Evolutionary conservation across 2,888 invertebrate species (phyloP).

Genomic region (Palloptera scutellata): DNA sequence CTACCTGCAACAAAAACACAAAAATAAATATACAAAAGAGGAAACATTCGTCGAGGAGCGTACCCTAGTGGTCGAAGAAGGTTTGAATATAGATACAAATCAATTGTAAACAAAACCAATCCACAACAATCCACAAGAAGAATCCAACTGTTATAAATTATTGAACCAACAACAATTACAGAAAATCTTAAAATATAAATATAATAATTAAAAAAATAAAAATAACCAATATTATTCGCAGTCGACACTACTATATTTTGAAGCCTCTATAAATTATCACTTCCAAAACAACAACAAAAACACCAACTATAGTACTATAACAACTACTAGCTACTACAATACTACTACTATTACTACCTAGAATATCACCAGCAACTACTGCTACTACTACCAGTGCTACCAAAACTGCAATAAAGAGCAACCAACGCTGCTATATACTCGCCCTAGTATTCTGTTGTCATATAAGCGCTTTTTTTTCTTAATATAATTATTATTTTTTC

Average conservation of each 20-base stretch:
- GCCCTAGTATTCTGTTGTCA: slow-evolving; percentile 54
- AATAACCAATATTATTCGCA: slow-evolving; percentile 10
- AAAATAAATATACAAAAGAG: slow-evolving; percentile 45
- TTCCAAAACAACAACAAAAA: not conserved
- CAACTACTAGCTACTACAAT: slow-evolving; percentile 29
- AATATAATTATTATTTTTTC: not conserved
- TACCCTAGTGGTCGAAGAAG: slow-evolving; percentile 62
- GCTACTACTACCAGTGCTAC: slow-evolving; percentile 21
- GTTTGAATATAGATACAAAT: slow-evolving; percentile 61
- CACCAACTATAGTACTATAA: slow-evolving; percentile 30
- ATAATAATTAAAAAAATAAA: slow-evolving; percentile 2
- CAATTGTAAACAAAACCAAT: slow-evolving; percentile 50
- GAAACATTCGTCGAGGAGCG: slow-evolving; percentile 63
- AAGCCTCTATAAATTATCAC: no score
- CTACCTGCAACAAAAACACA: slow-evolving; percentile 22
- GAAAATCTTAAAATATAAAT: slow-evolving; percentile 12
- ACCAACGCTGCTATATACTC: slow-evolving; percentile 38
- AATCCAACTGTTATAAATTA: slow-evolving; percentile 21
- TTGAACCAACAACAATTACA: slow-evolving; percentile 6
- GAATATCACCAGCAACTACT: slow-evolving; percentile 25
- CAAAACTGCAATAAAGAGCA: slow-evolving; percentile 11
- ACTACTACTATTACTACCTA: slow-evolving; percentile 25
- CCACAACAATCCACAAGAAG: slow-evolving; percentile 17
- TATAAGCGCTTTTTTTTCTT: slow-evolving; percentile 48
- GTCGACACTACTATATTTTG: no score